phyloP scores from a whole-genome alignment of 1,140 invertebrate genomes.

The Scaptodrosophila lebanonensis region DNA sequence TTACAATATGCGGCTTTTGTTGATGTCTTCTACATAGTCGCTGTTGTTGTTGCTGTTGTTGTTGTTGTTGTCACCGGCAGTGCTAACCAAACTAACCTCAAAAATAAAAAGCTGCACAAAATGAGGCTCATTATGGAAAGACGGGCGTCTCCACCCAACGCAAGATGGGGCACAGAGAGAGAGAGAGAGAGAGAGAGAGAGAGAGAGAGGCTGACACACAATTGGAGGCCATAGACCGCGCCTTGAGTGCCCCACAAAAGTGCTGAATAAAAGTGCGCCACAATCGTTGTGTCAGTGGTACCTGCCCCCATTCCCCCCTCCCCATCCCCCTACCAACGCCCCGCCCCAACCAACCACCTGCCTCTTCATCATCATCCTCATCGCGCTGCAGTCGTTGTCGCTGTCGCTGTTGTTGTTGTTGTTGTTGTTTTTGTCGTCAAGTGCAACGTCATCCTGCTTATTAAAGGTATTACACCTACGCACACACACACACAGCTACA shows the following conservation, averaged over 20 bases:
- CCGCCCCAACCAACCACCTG: background rate
- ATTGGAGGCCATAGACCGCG: constrained; percentile 17
- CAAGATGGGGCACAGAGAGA: constrained; percentile 1
- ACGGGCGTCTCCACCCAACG: constrained; percentile 3
- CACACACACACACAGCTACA: constrained; percentile 32
- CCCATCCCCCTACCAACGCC: background rate
- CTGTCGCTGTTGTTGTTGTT: constrained; percentile 38
- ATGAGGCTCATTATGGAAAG: constrained; percentile 41
- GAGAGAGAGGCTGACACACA: constrained; percentile 29
- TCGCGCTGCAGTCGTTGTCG: constrained; percentile 32
- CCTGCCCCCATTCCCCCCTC: too few relatives aligned
- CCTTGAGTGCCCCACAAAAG: constrained; percentile 7
- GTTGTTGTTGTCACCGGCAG: constrained; percentile 1
- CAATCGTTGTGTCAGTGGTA: background rate
- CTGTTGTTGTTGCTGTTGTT: constrained; percentile 6
- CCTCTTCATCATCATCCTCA: background rate
- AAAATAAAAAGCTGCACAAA: constrained; percentile 11
- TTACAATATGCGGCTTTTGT: too few relatives aligned
- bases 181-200: background rate
- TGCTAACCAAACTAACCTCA: constrained; percentile 30
- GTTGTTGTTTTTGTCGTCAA: too few relatives aligned
- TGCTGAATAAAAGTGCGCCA: constrained; percentile 32
- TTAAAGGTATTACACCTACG: constrained; percentile 70
- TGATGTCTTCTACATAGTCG: too few relatives aligned
- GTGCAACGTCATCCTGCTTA: constrained; percentile 74